Conservation (phyloP, 1,140 invertebrate genomes). For the Lepidotrigona ventralis region DNA sequence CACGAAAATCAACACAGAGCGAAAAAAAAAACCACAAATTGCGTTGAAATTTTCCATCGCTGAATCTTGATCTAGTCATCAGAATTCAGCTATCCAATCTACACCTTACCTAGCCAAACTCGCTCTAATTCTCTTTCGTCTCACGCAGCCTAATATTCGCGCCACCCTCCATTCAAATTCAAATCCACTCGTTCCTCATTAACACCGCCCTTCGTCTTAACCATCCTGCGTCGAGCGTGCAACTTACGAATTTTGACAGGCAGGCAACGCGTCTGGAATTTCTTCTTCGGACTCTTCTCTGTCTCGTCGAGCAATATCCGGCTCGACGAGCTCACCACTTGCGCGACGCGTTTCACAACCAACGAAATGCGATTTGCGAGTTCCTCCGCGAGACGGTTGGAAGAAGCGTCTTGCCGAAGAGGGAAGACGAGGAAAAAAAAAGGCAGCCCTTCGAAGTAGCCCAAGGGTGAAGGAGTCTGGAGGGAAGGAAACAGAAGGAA, state of each 20-base stretch:
- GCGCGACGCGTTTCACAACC: slow-evolving; percentile 58
- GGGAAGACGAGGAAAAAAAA: not conserved
- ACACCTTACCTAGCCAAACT: not conserved
- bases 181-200: not conserved
- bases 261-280: not conserved
- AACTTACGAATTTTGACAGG: slow-evolving; percentile 25
- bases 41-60: not conserved
- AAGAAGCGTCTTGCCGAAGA: slow-evolving; percentile 43
- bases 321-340: slow-evolving; percentile 43
- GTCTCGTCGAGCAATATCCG: slow-evolving; percentile 27
- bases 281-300: not conserved
- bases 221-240: too few species aligned
- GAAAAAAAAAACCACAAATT: too few species aligned
- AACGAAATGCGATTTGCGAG: slow-evolving; percentile 61
- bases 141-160: too few species aligned
- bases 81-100: not conserved
- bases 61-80: not conserved
- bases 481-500: slow-evolving; percentile 19
- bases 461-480: not conserved
- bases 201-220: not conserved
- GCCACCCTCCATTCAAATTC: not conserved
- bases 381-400: slow-evolving; percentile 36
- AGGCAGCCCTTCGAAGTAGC: not conserved
- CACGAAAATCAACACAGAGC: not conserved
- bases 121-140: not conserved